Evolutionary conservation across 2,113 vertebrate species (phyloP), one percentile per base, ranked within the genome.

Genomic region (Sinocyclocheilus anshuiensis): DNA sequence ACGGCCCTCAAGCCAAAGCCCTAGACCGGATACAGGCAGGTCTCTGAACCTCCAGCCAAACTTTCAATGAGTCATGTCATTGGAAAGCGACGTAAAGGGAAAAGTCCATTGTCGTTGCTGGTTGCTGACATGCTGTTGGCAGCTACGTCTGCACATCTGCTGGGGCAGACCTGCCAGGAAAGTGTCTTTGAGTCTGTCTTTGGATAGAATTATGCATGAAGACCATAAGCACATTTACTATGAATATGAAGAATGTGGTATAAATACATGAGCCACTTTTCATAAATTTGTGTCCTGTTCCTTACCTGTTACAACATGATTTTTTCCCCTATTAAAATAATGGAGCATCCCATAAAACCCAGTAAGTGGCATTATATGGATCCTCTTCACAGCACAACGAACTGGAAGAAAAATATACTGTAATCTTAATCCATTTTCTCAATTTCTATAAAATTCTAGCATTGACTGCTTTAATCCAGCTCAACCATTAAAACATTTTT

Each of bases 161-260:
- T 85, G 80, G 24, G 84, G 63, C 12, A 45, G 10, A 80, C 42
- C 20, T 87, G 77, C 89, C 93, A 91, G 88, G 90, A 92, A 90
- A 90, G 76, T 77, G 87, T 85, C 86, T 15, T 72, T 33, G 80
- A 84, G 39, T 84, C 53, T 9, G 81, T 24, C 4, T 65, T 79
- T 26, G 81, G 75, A 33, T 4, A 5, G 36, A 55, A 11, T 26
- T 67, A 55, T 87, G 81, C 77, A 80, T 85, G 11, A 45, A 84
- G 77, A 67, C 26, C 4, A 29, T 29, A 55, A 42, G 13, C 53
- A 10, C 29, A 53, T 77, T 86, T 65, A 33, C 26, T 42, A 36
- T 65, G 67, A 81, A 50, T 39, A 26, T 55, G 39, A 76, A 67
- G 29, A 71, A 16, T 61, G 36, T n/a, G 16, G 22, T 48, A 42